These are phyloP conservation scores for Scaptomyza reducta DNA, from an alignment of 2,888 invertebrate genomes.

Conservation along the genomic window DNA sequence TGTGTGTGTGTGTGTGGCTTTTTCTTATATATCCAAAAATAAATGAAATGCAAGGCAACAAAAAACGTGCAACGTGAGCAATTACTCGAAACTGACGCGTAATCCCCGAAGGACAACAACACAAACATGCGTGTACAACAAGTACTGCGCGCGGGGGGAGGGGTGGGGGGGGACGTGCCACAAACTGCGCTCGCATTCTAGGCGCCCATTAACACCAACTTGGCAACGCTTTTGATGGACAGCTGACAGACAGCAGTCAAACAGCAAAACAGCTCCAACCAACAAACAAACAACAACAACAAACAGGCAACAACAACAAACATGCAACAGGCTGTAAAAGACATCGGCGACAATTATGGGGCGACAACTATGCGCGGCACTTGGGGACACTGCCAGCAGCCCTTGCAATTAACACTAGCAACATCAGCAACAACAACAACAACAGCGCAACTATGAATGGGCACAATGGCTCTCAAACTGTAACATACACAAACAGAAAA, in stretches of 20 bases:
- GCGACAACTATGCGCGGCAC: conserved; percentile 78
- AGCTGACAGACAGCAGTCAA: conserved; percentile 76
- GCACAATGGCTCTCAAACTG: background rate
- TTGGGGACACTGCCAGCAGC: conserved; percentile 49
- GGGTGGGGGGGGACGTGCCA: background rate
- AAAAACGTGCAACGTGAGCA: conserved; percentile 50
- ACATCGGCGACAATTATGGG: conserved; percentile 70
- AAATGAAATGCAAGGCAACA: conserved; percentile 73
- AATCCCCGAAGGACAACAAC: conserved; percentile 69
- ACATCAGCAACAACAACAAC: conserved; percentile 22
- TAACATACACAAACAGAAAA: background rate
- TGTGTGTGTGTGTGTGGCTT: conserved; percentile 45
- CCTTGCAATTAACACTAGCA: conserved; percentile 66
- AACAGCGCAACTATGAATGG: background rate
- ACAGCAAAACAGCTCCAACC: conserved; percentile 34
- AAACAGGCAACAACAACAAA: conserved; percentile 22
- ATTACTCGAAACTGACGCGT: conserved; percentile 75
- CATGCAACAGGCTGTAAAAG: too few species aligned
- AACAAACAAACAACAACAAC: conserved; percentile 22
- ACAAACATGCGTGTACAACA: conserved; percentile 75
- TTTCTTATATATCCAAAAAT: conserved; percentile 71
- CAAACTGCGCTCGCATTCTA: conserved; percentile 63
- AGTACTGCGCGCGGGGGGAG: conserved; percentile 4
- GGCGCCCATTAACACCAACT: conserved; percentile 77
- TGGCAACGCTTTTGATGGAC: conserved; percentile 79